Base-by-base conservation (phyloP, 2,888 invertebrate species). In the Erpobdella octoculata region DNA sequence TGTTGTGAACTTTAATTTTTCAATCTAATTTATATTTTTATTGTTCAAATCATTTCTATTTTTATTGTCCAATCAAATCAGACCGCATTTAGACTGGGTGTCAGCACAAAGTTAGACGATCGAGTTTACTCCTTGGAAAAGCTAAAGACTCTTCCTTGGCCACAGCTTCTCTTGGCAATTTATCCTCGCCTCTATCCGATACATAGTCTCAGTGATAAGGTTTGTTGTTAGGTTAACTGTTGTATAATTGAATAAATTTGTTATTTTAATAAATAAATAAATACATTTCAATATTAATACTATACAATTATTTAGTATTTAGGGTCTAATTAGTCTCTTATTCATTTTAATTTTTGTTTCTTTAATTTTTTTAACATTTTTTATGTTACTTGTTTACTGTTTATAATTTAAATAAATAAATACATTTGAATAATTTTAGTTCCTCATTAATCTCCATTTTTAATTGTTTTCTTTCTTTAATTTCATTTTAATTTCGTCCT, bases 131-230 rank as follows among this genome's bases (percentile, higher is more conserved):
- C 92, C 71, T 92, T 98, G 93, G 91, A 93, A 83, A 89, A 90
- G 82, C 89, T 96, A 87, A 96, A 97, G 85, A 88, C 89, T 48
- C 84, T 91, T 78, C 96, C 98, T 9, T 85, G 94, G 69, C 83
- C 86, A 73, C 88, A 88, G 80, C 86, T 97, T 33, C 87, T 96
- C 80, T 91, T 91, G 79, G 87, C 86, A 76, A 88, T 95, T 76
- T 94, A 96, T 86, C 97, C 98, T 0, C 90, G 91, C 83, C 86
- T 98, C 76, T 97, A 93, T 85, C 88, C 92, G 9, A 84, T 97
- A 71, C 92, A 94, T 84, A 83, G 86, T 75, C 86, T 93, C 70
- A 87, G 87, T 75, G 87, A 86, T 72, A 83, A 84, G 81, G 86
- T 82, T 73, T 1, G 53, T 53, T 53, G 18, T n/a, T 6, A 8